These are phyloP conservation scores for Stichodactyla helianthus DNA, from an alignment of 64 coral and sea anemone species.

Conservation along the genomic window DNA sequence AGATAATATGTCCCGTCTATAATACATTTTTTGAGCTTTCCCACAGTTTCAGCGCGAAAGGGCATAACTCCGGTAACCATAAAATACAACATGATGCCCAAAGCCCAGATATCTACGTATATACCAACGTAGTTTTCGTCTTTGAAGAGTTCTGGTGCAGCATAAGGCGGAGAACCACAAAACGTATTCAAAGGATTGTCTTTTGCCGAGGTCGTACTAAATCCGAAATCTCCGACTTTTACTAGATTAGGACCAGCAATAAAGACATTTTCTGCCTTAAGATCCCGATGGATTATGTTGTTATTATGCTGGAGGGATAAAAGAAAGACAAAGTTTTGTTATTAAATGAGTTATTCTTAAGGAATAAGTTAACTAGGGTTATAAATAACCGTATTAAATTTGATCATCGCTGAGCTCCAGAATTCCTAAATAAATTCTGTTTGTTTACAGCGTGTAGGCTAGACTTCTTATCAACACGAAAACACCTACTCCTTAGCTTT, in stretches of 20 bases:
- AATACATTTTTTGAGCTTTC: slow-evolving; percentile 96
- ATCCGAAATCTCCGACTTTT: slow-evolving; percentile 99
- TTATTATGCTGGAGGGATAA: slow-evolving; percentile 71
- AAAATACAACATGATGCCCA: slow-evolving; percentile 93
- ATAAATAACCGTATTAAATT: not conserved
- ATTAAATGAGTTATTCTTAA: not conserved
- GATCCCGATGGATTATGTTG: slow-evolving; percentile 96
- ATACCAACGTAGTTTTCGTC: slow-evolving; percentile 96
- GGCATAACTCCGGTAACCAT: slow-evolving; percentile 99
- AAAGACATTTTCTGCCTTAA: slow-evolving; percentile 98
- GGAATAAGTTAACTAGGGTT: not conserved
- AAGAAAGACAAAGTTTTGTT: slow-evolving; percentile 12
- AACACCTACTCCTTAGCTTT: not conserved
- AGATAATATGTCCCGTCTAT: slow-evolving; percentile 89
- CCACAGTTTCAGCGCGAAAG: slow-evolving; percentile 92
- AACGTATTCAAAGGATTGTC: slow-evolving; percentile 86
- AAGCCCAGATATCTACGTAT: slow-evolving; percentile 95
- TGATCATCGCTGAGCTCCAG: not conserved
- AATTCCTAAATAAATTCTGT: not conserved
- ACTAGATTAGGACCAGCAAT: slow-evolving; percentile 88
- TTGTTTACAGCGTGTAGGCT: not conserved
- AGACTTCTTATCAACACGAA: not conserved
- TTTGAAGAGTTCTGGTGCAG: slow-evolving; percentile 95
- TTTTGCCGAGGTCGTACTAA: slow-evolving; percentile 76
- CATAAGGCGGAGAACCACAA: slow-evolving; percentile 96